These are phyloP conservation scores for Tolmerus cingulatus DNA, from an alignment of 2,888 invertebrate genomes.

Conservation along the genomic window DNA sequence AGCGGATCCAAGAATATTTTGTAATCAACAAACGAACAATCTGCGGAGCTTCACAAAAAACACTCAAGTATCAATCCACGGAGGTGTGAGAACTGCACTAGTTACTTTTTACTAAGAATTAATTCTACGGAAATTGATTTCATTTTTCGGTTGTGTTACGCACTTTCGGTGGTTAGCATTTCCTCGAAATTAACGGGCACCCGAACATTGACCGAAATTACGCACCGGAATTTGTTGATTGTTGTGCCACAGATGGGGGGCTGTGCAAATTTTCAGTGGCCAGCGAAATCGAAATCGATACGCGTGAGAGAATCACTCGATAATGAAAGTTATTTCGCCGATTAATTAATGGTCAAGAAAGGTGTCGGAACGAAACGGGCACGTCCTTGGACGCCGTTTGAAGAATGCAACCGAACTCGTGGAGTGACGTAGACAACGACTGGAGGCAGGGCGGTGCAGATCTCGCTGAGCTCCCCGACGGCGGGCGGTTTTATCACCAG, in stretches of 20 bases:
- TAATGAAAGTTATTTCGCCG: not conserved
- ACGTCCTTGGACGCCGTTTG: not conserved
- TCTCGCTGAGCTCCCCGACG: not conserved
- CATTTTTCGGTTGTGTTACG: not conserved
- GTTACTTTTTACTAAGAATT: not conserved
- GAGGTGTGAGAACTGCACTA: not conserved
- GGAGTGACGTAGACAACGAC: not conserved
- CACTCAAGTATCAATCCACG: not conserved
- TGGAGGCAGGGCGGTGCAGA: not conserved
- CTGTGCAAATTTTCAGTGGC: not conserved
- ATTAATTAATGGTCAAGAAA: not conserved
- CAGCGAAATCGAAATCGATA: not conserved
- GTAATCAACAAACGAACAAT: not conserved
- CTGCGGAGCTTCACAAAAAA: not conserved
- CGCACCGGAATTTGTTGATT: not conserved
- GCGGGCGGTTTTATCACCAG: conserved; percentile 8
- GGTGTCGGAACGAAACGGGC: not conserved
- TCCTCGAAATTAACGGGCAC: not conserved
- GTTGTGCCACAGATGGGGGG: not conserved
- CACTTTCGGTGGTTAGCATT: not conserved
- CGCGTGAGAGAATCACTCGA: not conserved
- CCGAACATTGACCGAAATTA: not conserved
- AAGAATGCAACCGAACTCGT: conserved; percentile 11
- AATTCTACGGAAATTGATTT: not conserved
- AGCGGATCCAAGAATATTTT: not conserved